phyloP scores from a whole-genome alignment of 2,888 invertebrate genomes.

The Atethmia centrago region DNA sequence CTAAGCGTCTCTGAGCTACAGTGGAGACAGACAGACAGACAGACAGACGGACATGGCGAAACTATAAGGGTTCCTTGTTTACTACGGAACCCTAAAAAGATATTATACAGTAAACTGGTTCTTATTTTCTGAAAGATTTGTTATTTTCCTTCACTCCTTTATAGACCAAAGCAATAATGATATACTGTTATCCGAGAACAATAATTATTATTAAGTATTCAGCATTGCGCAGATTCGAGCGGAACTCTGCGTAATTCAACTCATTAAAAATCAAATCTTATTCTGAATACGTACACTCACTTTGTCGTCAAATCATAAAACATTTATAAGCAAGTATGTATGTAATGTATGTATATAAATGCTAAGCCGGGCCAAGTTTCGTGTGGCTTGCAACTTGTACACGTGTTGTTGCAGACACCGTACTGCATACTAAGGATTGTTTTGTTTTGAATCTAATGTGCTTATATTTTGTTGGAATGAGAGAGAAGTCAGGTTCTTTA shows the following conservation, averaged over 20 bases:
- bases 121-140: too few relatives aligned
- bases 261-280: slow-evolving; percentile 2
- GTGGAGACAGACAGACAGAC: too few relatives aligned
- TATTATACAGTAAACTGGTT: too few relatives aligned
- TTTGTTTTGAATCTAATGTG: slow-evolving; percentile 29
- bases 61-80: too few relatives aligned
- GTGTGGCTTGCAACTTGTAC: slow-evolving; percentile 58
- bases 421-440: slow-evolving; percentile 51
- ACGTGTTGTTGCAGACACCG: slow-evolving; percentile 39
- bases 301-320: slow-evolving; percentile 23
- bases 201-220: too few relatives aligned
- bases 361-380: slow-evolving; percentile 37
- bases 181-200: too few relatives aligned
- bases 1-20: too few relatives aligned
- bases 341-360: slow-evolving; percentile 54
- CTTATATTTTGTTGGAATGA: background rate
- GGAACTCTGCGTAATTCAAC: background rate
- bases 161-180: too few relatives aligned
- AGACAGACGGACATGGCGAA: too few relatives aligned
- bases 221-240: background rate
- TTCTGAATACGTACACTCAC: background rate
- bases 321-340: slow-evolving; percentile 31
- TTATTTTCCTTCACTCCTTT: too few relatives aligned
- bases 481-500: too few relatives aligned
- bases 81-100: too few relatives aligned